phyloP scores from a whole-genome alignment of 2,113 vertebrate genomes.

The human region GRCh38 chr9:81326001-81326500 shows the following conservation, averaged over 20 bases:
- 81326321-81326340: background rate
- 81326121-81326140: background rate
- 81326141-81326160: background rate
- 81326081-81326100: background rate
- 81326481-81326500: background rate
- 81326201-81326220: background rate
- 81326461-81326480: background rate
- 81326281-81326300: background rate
- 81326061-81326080: background rate
- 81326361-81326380: background rate
- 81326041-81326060: background rate
- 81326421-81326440: background rate
- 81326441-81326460: background rate
- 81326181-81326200: background rate
- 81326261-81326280: background rate
- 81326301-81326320: background rate
- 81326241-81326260: background rate
- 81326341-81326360: background rate
- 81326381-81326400: background rate
- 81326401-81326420: background rate
- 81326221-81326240: background rate
- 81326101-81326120: background rate
- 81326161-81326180: background rate
- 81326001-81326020: background rate
- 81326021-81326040: background rate